Evolutionary conservation across 2,888 invertebrate genomes (phyloP).

Genomic region (Sminthurides aquaticus): DNA sequence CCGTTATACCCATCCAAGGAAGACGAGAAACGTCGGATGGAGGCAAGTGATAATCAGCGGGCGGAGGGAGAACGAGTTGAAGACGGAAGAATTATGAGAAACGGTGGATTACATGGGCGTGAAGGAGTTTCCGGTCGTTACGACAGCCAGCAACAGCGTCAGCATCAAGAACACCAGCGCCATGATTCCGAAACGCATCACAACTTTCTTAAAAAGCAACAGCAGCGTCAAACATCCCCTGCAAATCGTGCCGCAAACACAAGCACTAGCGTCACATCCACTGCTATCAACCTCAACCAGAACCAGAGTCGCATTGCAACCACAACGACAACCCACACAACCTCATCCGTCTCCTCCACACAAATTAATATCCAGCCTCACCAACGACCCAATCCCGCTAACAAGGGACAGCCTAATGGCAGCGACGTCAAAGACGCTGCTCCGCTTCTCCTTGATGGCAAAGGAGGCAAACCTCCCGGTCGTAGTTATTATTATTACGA

Average conservation of each 20-base stretch:
- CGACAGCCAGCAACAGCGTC: not conserved
- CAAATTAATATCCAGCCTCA: not conserved
- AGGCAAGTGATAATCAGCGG: not conserved
- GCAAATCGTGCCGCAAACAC: no score
- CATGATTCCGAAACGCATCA: no score
- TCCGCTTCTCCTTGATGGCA: no score
- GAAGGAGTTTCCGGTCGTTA: not conserved
- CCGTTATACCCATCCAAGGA: constrained; percentile 33
- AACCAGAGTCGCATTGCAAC: not conserved
- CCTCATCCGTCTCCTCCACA: not conserved
- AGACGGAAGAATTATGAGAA: no score
- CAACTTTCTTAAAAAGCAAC: no score
- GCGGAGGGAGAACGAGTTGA: no score
- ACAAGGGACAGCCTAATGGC: not conserved
- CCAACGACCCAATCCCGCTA: not conserved
- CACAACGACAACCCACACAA: not conserved
- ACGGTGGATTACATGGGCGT: not conserved
- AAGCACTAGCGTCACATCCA: not conserved
- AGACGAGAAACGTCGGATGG: constrained; percentile 12
- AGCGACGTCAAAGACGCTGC: not conserved
- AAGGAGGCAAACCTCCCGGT: no score
- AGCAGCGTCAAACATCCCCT: no score
- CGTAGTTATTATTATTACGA: not conserved
- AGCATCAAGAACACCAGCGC: not conserved
- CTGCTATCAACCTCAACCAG: not conserved